Conservation (phyloP, 2,797 vertebrate genomes). For the Alfaro cultratus region DNA sequence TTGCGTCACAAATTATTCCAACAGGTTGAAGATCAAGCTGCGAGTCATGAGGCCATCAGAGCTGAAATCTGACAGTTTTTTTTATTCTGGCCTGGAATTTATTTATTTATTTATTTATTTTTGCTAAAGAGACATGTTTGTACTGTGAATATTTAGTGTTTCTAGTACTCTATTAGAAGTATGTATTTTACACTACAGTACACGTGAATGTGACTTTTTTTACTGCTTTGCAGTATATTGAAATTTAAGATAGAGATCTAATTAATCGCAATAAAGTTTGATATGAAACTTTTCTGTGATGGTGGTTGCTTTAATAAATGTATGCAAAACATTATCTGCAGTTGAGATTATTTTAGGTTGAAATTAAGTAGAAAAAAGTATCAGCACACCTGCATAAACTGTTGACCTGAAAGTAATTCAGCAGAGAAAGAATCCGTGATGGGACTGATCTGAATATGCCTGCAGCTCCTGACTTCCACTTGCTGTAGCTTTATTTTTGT, state of each 20-base stretch:
- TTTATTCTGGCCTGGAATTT: neutral
- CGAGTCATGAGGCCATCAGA: constrained; percentile 23
- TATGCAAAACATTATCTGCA: neutral
- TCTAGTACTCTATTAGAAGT: neutral
- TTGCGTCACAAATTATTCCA: constrained; percentile 12
- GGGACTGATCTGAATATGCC: neutral
- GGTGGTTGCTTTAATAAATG: constrained; percentile 6
- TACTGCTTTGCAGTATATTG: neutral
- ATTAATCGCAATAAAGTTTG: neutral
- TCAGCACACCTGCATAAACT: neutral
- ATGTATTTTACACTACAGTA: neutral
- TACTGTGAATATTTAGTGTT: constrained; percentile 3
- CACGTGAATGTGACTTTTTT: constrained; percentile 1
- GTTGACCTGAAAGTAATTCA: neutral
- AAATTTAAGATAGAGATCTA: neutral
- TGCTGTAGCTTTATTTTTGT: neutral
- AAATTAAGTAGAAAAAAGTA: neutral
- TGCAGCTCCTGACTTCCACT: neutral
- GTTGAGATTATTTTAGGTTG: neutral
- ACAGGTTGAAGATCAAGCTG: constrained; percentile 54
- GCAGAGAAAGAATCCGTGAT: neutral
- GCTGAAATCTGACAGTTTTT: constrained; percentile 59
- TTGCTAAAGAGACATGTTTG: neutral
- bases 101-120: neutral
- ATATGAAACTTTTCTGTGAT: neutral